Evolutionary conservation across 2,888 invertebrate species (phyloP), one percentile per base, ranked within the genome.

Genomic region (Aproaerema taeniolella): DNA sequence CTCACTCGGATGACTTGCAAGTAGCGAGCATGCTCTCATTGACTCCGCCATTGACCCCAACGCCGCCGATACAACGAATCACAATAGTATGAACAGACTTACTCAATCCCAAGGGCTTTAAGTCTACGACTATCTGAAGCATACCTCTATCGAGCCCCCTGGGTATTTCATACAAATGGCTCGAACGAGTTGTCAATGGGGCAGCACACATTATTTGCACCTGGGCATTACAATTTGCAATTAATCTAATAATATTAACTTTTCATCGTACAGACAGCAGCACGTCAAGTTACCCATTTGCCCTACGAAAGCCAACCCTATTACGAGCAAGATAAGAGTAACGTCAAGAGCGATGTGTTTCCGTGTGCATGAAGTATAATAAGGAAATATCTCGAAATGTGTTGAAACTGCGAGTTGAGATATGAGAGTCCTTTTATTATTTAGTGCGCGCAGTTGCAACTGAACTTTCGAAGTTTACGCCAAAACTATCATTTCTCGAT

Each of bases 41-140:
- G 82, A 85, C 83, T 81, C 71, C 81, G 60, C 73, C 60, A 75
- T 77, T 82, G 82, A 82, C 83, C 83, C 67, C 72, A 64, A 67
- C n/a, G 55, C 63, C 63, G 58, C 56, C 61, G 55, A 59, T 14
- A n/a, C 58, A 64, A 59, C 52, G 68, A 10, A 76, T 79, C 77
- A 71, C 73, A 75, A 78, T 73, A 79, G 75, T 73, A 74, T 71
- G 76, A 79, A 79, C 80, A 77, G 59, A 67, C n/a, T n/a, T n/a
- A n/a, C n/a, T n/a, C 20, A 20, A 20, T 20, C 20, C 20, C 4
- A 20, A 20, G 8, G 69, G 67, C 73, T 52, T 69, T 69, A 65
- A 55, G 58, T 52, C 53, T 61, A 50, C 50, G 52, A 66, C 64
- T 10, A 33, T 16, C 10, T 11, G 20, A 65, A 65, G 64, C 52